A percentile compares a stretch with the other conserved stretches of the same genome.
Conservation (phyloP, 2,113 vertebrate species). For the Chaetodon auriga region DNA sequence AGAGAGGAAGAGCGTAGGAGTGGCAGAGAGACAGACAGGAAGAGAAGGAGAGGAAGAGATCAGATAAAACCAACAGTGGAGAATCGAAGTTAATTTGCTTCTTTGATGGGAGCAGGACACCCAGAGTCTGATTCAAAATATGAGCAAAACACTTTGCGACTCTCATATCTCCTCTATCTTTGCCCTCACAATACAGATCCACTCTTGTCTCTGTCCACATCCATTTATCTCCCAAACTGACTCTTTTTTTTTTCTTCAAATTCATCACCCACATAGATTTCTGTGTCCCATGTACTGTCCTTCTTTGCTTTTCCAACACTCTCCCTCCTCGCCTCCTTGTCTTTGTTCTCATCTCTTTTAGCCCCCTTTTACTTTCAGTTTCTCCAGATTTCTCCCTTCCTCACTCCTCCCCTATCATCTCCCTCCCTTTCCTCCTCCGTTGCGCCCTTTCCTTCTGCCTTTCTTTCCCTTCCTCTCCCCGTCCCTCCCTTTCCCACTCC, state of each 20-base stretch:
- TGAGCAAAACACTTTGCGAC: conserved; percentile 15
- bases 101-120: conserved; percentile 61
- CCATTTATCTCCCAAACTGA: conserved; percentile 52
- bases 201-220: conserved; percentile 34
- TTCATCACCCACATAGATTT: conserved; percentile 43
- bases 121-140: conserved; percentile 48
- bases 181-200: conserved; percentile 35
- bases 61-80: conserved; percentile 49
- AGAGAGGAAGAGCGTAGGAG: not conserved
- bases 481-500: not conserved
- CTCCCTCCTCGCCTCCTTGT: conserved; percentile 24
- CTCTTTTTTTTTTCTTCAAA: not conserved
- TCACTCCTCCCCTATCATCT: conserved; percentile 14
- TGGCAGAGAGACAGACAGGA: not conserved
- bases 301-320: conserved; percentile 20
- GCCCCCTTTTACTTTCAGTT: conserved; percentile 34
- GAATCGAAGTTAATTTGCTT: conserved; percentile 66
- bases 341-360: conserved; percentile 40
- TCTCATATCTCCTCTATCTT: conserved; percentile 49
- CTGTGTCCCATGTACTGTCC: conserved; percentile 39
- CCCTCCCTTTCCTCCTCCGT: conserved; percentile 1
- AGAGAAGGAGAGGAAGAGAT: conserved; percentile 8
- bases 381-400: not conserved
- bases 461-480: not conserved
- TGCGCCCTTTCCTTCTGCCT: conserved; percentile 13